Evolutionary conservation across 92 coral and sea anemone species (phyloP).

Genomic region (Parazoanthus swiftii): DNA sequence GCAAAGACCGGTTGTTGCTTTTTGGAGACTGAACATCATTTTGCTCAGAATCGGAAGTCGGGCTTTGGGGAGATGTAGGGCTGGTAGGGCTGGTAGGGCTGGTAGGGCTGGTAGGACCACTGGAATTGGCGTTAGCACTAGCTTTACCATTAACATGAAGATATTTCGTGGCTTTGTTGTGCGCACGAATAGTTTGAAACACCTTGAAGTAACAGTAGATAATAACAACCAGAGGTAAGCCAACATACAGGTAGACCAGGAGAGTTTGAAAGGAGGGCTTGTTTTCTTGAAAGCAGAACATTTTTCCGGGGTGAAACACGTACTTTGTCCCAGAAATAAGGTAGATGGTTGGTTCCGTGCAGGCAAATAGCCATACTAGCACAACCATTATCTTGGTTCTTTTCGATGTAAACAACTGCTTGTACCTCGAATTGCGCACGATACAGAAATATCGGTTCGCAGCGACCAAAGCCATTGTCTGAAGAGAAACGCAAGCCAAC

Average conservation of each 20-base stretch:
- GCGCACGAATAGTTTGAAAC: constrained; percentile 56
- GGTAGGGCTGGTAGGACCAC: neutral
- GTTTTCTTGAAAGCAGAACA: constrained; percentile 65
- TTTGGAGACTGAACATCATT: neutral
- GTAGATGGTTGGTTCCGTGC: constrained; percentile 69
- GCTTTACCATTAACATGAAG: neutral
- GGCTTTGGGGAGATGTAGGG: constrained; percentile 3
- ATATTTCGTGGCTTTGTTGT: constrained; percentile 36
- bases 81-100: constrained; percentile 6
- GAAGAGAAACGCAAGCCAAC: constrained; percentile 63
- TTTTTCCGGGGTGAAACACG: constrained; percentile 70
- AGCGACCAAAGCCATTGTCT: constrained; percentile 68
- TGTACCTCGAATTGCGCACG: constrained; percentile 57
- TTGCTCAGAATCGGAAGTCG: neutral
- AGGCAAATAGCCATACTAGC: constrained; percentile 46
- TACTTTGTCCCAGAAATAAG: constrained; percentile 59
- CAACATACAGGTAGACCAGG: constrained; percentile 49
- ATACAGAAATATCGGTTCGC: constrained; percentile 67
- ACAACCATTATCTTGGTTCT: constrained; percentile 57
- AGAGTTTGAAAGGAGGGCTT: constrained; percentile 45
- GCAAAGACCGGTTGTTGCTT: constrained; percentile 5
- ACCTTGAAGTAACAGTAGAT: constrained; percentile 55
- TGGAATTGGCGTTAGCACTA: neutral
- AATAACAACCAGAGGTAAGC: constrained; percentile 49
- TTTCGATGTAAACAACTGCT: constrained; percentile 45